Evolutionary conservation across 2,888 invertebrate genomes (phyloP).

Genomic region (Caenorhabditis sp.): DNA sequence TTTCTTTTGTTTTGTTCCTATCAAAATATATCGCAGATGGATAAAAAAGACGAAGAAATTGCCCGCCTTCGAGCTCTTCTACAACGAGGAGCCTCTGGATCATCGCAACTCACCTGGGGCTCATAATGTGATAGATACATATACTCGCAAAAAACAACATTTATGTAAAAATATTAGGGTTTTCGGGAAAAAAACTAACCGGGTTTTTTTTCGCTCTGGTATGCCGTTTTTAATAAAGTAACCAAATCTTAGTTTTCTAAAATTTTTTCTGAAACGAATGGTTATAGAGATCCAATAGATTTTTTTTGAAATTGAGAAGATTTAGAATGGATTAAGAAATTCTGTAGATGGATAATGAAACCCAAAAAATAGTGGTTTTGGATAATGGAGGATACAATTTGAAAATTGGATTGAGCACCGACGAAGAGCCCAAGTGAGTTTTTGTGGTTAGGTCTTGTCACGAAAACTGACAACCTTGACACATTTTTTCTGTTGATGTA

Average conservation of each 20-base stretch:
- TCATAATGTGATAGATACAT: too few relatives aligned
- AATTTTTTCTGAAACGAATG: background rate
- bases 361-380: slow-evolving; percentile 44
- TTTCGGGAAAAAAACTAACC: background rate
- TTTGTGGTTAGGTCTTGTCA: background rate
- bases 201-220: background rate
- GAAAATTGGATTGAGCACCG: slow-evolving; percentile 50
- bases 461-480: too few relatives aligned
- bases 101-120: slow-evolving; percentile 22
- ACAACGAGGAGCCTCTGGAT: slow-evolving; percentile 6
- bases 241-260: background rate
- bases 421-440: slow-evolving; percentile 28
- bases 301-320: background rate
- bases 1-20: background rate
- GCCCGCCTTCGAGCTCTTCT: slow-evolving; percentile 30
- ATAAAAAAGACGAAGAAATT: slow-evolving; percentile 32
- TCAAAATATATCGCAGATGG: background rate
- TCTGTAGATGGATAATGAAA: background rate
- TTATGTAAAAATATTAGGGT: background rate
- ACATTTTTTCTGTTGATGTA: background rate
- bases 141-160: too few relatives aligned
- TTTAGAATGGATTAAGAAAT: background rate
- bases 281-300: background rate
- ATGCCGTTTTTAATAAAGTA: background rate
- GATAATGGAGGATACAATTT: slow-evolving; percentile 66